Evolutionary conservation across 2,113 vertebrate genomes (phyloP), one percentile per base, ranked within the genome.

Genomic region (Micromys minutus): DNA sequence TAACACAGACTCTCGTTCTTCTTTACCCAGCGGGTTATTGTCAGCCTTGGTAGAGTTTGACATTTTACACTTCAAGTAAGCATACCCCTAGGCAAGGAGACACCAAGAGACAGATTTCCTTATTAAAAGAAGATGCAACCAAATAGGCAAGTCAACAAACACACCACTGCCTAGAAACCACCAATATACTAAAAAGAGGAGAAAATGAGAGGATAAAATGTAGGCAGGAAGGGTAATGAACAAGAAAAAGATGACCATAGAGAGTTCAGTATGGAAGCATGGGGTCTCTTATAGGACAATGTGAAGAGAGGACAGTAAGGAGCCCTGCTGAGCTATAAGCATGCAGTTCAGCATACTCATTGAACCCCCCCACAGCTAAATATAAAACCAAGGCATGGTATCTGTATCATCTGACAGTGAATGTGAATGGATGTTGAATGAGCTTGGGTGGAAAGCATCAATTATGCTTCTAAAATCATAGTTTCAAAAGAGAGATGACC

Each of bases 31-130:
- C 98, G 98, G 98, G 97, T 96, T 97, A 96, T 98, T 98, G 98
- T 98, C 98, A 98, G 98, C 97, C 97, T 97, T 98, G 98, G 98
- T 98, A 95, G 98, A 98, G 97, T 98, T 92, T 98, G 98, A 98
- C 98, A 98, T 98, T 98, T 98, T 98, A 98, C 98, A 98, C 98
- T 98, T 98, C 98, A 98, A 98, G 98, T 97, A 98, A 98, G 98
- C 98, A 97, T 97, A 98, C 97, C 98, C 98, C 94, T 98, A 98
- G 98, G 98, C 98, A 39, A 98, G 97, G 97, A 98, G 97, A 97
- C 95, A 97, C 98, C 97, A 96, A 97, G 97, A 98, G 98, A 98
- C 97, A 98, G 97, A 98, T 98, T 97, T 98, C 98, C 97, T 98
- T 98, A 98, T 98, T 98, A 98, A 98, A 98, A 98, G 97, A 98